phyloP scores from a whole-genome alignment of 2,888 invertebrate species.

The Congeria kusceri region DNA sequence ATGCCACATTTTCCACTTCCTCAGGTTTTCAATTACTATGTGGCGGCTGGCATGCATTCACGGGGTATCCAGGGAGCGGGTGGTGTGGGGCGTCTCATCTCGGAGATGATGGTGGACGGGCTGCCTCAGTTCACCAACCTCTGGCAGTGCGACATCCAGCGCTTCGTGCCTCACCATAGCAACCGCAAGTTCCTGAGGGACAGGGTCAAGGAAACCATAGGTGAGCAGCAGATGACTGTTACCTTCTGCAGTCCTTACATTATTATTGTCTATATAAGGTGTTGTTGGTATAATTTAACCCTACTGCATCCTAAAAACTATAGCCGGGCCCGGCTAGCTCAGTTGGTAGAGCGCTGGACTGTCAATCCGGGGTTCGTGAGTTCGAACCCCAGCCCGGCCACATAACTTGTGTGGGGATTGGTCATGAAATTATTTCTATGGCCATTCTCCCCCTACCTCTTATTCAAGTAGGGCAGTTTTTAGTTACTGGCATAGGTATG shows the following conservation, averaged over 20 bases:
- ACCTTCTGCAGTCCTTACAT: too few relatives aligned
- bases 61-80: slow-evolving; percentile 98
- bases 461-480: too few relatives aligned
- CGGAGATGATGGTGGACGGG: slow-evolving; percentile 94
- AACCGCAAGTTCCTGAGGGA: slow-evolving; percentile 96
- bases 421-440: background rate
- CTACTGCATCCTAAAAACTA: too few relatives aligned
- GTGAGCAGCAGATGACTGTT: too few relatives aligned
- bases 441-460: too few relatives aligned
- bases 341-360: too few relatives aligned
- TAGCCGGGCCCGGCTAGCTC: too few relatives aligned
- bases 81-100: slow-evolving; percentile 96
- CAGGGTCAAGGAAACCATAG: slow-evolving; percentile 96
- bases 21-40: slow-evolving; percentile 94
- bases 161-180: slow-evolving; percentile 92
- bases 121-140: slow-evolving; percentile 91
- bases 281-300: too few relatives aligned
- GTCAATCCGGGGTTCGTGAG: too few relatives aligned
- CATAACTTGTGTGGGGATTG: background rate
- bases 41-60: slow-evolving; percentile 98
- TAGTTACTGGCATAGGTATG: too few relatives aligned
- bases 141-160: slow-evolving; percentile 94
- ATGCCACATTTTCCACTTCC: background rate
- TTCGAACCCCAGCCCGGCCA: too few relatives aligned
- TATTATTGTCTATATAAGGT: too few relatives aligned